Evolutionary conservation across 2,113 vertebrate species (phyloP).

Genomic region (Chroicocephalus ridibundus): DNA sequence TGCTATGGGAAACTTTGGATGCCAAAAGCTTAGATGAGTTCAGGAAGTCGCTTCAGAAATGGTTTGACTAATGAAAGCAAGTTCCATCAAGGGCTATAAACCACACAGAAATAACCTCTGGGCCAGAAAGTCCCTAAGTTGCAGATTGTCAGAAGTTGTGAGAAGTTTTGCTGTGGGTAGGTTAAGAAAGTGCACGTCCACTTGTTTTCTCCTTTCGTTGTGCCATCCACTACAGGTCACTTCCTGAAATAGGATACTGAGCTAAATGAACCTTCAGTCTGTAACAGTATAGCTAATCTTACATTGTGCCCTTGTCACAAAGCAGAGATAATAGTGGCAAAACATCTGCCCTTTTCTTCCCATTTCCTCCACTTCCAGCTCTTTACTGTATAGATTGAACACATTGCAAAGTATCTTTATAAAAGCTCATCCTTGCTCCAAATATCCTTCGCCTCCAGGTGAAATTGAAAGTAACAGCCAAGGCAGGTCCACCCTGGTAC

Average conservation of each 20-base stretch:
- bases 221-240: neutral
- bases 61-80: neutral
- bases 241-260: neutral
- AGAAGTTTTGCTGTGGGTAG: neutral
- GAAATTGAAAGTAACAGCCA: neutral
- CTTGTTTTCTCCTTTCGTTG: neutral
- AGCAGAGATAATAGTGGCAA: neutral
- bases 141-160: neutral
- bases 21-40: neutral
- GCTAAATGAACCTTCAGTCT: neutral
- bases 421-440: neutral
- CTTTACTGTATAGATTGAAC: neutral
- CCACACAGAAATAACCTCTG: neutral
- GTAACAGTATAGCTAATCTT: neutral
- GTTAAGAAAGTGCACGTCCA: neutral
- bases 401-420: neutral
- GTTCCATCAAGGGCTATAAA: neutral
- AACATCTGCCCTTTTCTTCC: neutral
- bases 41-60: neutral
- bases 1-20: neutral
- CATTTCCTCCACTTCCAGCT: neutral
- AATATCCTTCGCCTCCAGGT: neutral
- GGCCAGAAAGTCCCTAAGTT: neutral
- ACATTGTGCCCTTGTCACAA: neutral
- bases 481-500: neutral